Conservation (phyloP, 2,888 invertebrate species). For the Fabriciana adippe region DNA sequence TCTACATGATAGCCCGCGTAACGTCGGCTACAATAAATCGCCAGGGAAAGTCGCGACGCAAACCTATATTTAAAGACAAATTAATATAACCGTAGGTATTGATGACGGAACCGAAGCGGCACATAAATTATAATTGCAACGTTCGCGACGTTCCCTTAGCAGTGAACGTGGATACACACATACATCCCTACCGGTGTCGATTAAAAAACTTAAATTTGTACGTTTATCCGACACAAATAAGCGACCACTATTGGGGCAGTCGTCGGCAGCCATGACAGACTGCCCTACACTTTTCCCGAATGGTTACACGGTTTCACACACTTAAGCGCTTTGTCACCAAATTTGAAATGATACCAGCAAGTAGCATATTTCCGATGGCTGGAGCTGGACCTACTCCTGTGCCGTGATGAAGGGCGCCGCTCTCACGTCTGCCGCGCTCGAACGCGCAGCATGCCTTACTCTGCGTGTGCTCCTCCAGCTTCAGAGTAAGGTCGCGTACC, state of each 20-base stretch:
- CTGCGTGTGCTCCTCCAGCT: not conserved
- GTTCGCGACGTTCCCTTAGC: not conserved
- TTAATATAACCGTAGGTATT: conserved; percentile 6
- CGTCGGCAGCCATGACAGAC: not conserved
- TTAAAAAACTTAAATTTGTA: not conserved
- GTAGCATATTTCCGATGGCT: not conserved
- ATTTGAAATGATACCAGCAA: conserved; percentile 25
- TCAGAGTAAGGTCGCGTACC: conserved; percentile 1
- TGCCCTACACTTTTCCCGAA: not conserved
- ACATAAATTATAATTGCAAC: not conserved
- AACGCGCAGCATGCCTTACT: not conserved
- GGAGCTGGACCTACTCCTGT: not conserved
- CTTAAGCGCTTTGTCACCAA: conserved; percentile 3
- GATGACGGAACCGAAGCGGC: not conserved
- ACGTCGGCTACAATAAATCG: conserved; percentile 27
- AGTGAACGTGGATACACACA: not conserved
- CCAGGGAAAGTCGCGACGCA: conserved; percentile 6
- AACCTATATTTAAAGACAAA: conserved; percentile 4
- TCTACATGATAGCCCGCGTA: conserved; percentile 5
- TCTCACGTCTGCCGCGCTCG: not conserved
- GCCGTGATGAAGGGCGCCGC: not conserved
- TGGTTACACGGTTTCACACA: not conserved
- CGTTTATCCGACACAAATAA: not conserved
- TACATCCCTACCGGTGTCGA: not conserved
- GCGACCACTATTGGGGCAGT: not conserved